A percentile compares a stretch with the other conserved stretches of the same genome.
These are phyloP conservation scores for Cantharis flavilabris DNA, from an alignment of 2,888 invertebrate genomes.

Conservation along the genomic window DNA sequence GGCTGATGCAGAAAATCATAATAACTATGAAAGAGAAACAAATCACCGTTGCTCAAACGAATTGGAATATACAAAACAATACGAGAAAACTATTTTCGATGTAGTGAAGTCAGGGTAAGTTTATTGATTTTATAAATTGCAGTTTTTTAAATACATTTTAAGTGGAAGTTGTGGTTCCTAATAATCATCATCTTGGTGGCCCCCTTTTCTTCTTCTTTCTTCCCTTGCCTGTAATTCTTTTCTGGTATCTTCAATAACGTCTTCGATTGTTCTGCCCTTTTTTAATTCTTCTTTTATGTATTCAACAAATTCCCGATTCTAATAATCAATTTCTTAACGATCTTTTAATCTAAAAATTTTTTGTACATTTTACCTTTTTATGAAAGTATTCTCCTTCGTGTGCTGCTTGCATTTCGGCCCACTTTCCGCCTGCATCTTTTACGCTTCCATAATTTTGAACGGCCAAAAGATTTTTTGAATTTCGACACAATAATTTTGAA, in stretches of 20 bases:
- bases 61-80: constrained; percentile 57
- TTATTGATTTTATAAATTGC: neutral
- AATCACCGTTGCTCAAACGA: constrained; percentile 53
- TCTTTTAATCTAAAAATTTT: neutral
- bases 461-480: neutral
- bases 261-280: constrained; percentile 17
- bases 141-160: neutral
- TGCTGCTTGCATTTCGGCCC: constrained; percentile 25
- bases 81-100: constrained; percentile 76
- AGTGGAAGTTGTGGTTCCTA: neutral
- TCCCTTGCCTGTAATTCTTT: neutral
- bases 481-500: constrained; percentile 3
- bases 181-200: neutral
- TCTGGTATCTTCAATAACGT: constrained; percentile 13
- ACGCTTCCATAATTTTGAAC: neutral
- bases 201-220: neutral
- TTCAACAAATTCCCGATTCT: constrained; percentile 11
- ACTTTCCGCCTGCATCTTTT: constrained; percentile 16
- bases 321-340: neutral
- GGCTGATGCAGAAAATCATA: constrained; percentile 66
- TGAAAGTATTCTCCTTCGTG: constrained; percentile 35
- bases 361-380: constrained; percentile 22
- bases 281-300: constrained; percentile 13
- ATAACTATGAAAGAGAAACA: constrained; percentile 57
- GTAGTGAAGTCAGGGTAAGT: constrained; percentile 81